phyloP scores from a whole-genome alignment of 2,797 vertebrate genomes.

The Notamacropus eugenii region DNA sequence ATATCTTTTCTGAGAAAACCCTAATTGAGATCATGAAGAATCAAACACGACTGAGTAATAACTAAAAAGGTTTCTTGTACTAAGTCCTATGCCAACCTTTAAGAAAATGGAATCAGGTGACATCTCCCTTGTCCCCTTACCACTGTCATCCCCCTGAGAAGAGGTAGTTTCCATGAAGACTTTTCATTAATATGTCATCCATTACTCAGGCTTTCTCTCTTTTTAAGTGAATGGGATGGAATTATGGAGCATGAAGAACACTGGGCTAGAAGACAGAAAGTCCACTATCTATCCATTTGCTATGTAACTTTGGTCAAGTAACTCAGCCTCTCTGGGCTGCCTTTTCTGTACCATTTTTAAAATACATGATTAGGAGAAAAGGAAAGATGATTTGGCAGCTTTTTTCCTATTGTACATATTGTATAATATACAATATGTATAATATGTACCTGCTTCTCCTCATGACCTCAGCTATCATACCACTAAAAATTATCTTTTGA shows the following conservation, averaged over 20 bases:
- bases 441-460: neutral
- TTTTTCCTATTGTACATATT: neutral
- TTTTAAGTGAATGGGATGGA: constrained; percentile 10
- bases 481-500: neutral
- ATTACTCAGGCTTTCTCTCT: neutral
- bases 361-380: neutral
- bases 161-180: neutral
- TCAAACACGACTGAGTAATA: neutral
- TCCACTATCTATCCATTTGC: neutral
- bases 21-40: neutral
- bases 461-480: neutral
- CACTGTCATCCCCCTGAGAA: neutral
- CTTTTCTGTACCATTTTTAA: neutral
- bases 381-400: neutral
- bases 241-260: constrained; percentile 18
- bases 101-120: neutral
- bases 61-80: neutral
- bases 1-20: neutral
- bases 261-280: neutral
- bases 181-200: neutral
- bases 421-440: too few species aligned
- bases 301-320: neutral
- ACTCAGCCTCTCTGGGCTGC: neutral
- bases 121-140: neutral
- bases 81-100: too few species aligned